These are phyloP conservation scores for Carcina quercana DNA, from an alignment of 2,888 invertebrate genomes.

Conservation along the genomic window DNA sequence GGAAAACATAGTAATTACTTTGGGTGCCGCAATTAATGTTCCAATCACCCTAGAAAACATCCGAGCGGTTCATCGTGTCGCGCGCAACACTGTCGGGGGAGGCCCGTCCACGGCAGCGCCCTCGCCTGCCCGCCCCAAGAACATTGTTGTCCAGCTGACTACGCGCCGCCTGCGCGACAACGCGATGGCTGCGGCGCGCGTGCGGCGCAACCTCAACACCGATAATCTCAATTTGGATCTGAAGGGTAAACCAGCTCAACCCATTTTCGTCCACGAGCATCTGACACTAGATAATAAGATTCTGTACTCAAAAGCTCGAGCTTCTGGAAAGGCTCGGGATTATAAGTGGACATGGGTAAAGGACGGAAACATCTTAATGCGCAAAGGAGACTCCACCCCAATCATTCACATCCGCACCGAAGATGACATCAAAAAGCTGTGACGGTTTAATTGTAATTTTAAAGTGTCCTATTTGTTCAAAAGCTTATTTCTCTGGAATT, in stretches of 20 bases:
- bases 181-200: constrained; percentile 7
- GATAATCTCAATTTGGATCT: background rate
- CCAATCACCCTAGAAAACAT: background rate
- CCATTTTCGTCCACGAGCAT: constrained; percentile 7
- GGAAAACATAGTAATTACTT: background rate
- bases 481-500: too few relatives aligned
- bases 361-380: constrained; percentile 3
- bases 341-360: constrained; percentile 7
- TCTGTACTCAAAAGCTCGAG: constrained; percentile 1
- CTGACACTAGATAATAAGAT: constrained; percentile 7
- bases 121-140: constrained; percentile 6
- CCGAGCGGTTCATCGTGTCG: constrained; percentile 5
- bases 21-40: constrained; percentile 5
- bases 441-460: too few relatives aligned
- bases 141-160: constrained; percentile 11
- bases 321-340: background rate
- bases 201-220: constrained; percentile 5
- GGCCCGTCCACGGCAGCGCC: too few relatives aligned
- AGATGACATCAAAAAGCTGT: too few relatives aligned
- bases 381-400: constrained; percentile 9
- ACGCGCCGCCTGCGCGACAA: constrained; percentile 8
- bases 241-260: background rate
- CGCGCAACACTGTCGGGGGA: too few relatives aligned
- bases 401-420: too few relatives aligned
- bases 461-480: too few relatives aligned